Conservation (phyloP, 2,797 vertebrate genomes). For the Crocodylus rhombifer region DNA sequence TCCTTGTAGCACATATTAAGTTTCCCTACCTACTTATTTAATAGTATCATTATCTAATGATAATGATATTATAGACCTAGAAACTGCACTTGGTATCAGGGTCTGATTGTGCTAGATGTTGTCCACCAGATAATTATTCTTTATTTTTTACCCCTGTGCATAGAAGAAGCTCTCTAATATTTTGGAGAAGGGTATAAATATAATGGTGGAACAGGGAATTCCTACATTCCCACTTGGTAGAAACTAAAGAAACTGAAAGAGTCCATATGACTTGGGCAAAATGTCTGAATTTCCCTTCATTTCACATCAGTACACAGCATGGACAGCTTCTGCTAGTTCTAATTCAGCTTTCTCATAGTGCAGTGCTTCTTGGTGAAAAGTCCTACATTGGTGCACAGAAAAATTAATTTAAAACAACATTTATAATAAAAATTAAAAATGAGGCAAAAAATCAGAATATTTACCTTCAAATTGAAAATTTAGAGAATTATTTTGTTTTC, state of each 20-base stretch:
- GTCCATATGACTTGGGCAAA: background rate
- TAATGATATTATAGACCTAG: background rate
- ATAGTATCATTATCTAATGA: background rate
- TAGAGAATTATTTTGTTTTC: background rate
- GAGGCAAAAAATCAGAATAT: background rate
- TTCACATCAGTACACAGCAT: background rate
- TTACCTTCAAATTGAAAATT: background rate
- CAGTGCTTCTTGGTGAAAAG: background rate
- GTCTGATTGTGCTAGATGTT: background rate
- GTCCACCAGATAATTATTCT: background rate
- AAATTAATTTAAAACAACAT: background rate
- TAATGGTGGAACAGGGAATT: background rate
- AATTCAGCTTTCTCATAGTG: background rate
- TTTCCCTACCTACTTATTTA: background rate
- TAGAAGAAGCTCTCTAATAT: background rate
- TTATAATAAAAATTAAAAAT: too few species aligned
- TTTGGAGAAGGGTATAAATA: background rate
- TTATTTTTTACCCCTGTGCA: background rate
- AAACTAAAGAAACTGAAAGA: background rate
- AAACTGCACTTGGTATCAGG: background rate
- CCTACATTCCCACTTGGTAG: background rate
- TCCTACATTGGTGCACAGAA: background rate
- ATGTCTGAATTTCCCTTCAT: background rate
- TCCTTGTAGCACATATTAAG: background rate
- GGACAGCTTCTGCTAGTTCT: background rate